Evolutionary conservation across 2,888 invertebrate genomes (phyloP).

Genomic region (Cistogaster globosa): DNA sequence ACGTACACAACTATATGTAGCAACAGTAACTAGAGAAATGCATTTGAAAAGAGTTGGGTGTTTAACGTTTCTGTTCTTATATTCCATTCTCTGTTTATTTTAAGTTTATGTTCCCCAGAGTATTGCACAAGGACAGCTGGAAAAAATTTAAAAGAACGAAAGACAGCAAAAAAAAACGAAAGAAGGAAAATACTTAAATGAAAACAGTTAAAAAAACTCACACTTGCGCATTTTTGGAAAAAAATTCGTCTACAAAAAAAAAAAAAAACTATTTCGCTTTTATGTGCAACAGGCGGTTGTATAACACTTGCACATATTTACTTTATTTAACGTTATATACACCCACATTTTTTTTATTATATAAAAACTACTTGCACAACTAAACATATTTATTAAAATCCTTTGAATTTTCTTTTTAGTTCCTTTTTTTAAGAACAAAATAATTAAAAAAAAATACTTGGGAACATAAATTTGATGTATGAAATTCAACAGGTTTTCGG

Average conservation of each 20-base stretch:
- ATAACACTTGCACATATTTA: slow-evolving; percentile 43
- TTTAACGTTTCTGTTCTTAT: slow-evolving; percentile 21
- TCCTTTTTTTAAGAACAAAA: slow-evolving; percentile 13
- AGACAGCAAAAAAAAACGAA: slow-evolving; percentile 56
- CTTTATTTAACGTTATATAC: slow-evolving; percentile 12
- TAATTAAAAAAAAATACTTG: not conserved
- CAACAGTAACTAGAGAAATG: slow-evolving; percentile 46
- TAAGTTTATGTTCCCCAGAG: slow-evolving; percentile 26
- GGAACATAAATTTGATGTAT: not conserved
- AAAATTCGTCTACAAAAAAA: slow-evolving; percentile 64
- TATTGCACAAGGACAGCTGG: slow-evolving; percentile 56
- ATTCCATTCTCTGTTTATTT: slow-evolving; percentile 24
- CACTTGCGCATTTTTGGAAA: slow-evolving; percentile 69
- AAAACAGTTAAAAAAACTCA: slow-evolving; percentile 65
- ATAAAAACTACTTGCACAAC: slow-evolving; percentile 36
- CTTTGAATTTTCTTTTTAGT: slow-evolving; percentile 7
- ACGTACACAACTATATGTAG: slow-evolving; percentile 4
- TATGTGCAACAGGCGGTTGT: slow-evolving; percentile 70
- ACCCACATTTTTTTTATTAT: slow-evolving; percentile 52
- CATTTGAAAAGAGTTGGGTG: slow-evolving; percentile 49
- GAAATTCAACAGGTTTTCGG: slow-evolving; percentile 49
- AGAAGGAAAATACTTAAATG: not conserved
- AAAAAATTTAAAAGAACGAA: slow-evolving; percentile 35
- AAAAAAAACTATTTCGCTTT: slow-evolving; percentile 53
- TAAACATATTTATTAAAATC: slow-evolving; percentile 9